Base-by-base conservation (phyloP, 2,888 invertebrate genomes). In the Anagyrus pseudococci region DNA sequence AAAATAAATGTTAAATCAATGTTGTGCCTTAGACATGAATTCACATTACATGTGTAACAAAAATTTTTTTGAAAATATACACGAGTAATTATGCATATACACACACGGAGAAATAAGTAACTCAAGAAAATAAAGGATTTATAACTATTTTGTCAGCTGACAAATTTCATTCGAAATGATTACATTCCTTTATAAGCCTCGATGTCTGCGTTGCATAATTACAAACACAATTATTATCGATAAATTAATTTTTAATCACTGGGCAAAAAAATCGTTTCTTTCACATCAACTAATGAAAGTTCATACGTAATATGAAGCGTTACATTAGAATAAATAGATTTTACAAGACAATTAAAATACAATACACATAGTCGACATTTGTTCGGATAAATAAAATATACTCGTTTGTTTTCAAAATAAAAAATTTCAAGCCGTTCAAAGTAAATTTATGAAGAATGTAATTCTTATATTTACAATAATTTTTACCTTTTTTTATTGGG, bases 1-100 rank as follows among this genome's bases (percentile, higher is more conserved):
- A 64, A 64, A 64, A 59, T 64, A 59, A 64, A 59, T n/a, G 25
- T 56, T 50, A 56, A 59, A 64, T 47, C n/a, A 64, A 63, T 62
- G 52, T 62, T 62, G 62, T 64, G 64, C 52, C 50, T 47, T 41
- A 48, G 50, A 59, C 55, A 52, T 41, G 58, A 46, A 25, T 49
- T 49, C 54, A 49, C 25, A 41, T 46, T 37, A 19, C 53, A 54
- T 29, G 43, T 47, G 23, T 59, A 59, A 64, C 50, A 59, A 59
- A 59, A 50, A 13, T 6, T 56, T 59, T 54, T 41, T 19, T 50
- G 29, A 52, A 58, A 50, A 59, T 40, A 56, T 64, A 59, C 49
- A 64, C 52, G 25, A 47, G 19, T 52, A 50, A 52, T 59, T 50
- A 56, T 56, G 49, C 26, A 47, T 43, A 44, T 25, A 46, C 4